Conservation (phyloP, 92 coral and sea anemone species). For the Parazoanthus swiftii region DNA sequence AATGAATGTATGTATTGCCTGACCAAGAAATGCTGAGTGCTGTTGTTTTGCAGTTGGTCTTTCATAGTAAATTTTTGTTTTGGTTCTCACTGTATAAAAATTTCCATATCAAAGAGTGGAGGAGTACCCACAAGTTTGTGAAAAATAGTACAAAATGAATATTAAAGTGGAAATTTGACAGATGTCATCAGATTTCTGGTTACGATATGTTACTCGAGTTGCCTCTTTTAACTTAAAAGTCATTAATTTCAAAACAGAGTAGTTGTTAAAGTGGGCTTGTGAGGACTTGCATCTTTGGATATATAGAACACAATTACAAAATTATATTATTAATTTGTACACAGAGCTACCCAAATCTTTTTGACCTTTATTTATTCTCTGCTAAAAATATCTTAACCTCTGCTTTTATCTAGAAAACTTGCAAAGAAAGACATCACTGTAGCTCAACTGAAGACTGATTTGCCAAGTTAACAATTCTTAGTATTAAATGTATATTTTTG, state of each 20-base stretch:
- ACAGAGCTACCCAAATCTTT: neutral
- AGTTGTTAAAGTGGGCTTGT: neutral
- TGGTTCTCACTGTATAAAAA: no score
- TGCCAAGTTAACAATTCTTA: neutral
- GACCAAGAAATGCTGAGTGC: no score
- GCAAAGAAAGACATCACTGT: neutral
- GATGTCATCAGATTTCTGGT: no score
- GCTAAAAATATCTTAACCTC: neutral
- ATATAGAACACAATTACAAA: neutral
- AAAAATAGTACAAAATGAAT: no score
- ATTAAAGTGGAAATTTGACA: no score
- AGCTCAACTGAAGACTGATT: neutral
- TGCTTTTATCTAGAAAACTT: neutral
- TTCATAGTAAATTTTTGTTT: no score
- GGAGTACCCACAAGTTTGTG: no score
- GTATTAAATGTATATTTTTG: neutral
- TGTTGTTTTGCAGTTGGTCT: no score
- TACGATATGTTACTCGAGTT: no score
- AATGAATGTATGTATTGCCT: no score
- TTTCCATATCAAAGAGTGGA: no score
- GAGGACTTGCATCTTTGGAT: neutral
- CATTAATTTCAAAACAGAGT: neutral
- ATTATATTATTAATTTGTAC: neutral
- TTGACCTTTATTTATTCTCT: neutral
- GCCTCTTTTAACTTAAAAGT: no score